Base-by-base conservation (phyloP, 2,113 vertebrate genomes). In the Catharus fuscescens region DNA sequence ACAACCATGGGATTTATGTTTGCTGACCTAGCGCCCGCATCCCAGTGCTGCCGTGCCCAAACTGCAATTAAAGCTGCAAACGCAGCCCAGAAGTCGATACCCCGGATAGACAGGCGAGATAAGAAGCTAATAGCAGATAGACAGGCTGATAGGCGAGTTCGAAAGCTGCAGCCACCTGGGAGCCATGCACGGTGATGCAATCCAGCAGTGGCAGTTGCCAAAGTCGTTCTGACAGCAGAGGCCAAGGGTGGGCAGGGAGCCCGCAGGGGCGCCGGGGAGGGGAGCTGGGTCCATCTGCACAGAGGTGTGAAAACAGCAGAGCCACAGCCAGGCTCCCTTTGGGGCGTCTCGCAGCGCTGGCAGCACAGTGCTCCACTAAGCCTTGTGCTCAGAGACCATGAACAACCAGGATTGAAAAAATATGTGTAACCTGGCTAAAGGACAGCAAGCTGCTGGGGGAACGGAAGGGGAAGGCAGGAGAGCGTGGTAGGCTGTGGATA, bases 81-180 rank as follows among this genome's bases (percentile, higher is more conserved):
- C 79, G 56, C 69, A 74, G 61, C 56, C 80, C 81, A 56, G 53
- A 64, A 93, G 93, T 72, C 4, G 4, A 67, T 79, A 85, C 23
- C 60, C 44, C 0, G 2, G 72, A 76, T 8, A 79, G 45, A 61
- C 23, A 38, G 57, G 73, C 53, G 29, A 88, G 72, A 81, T 53
- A 64, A 78, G 76, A 79, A 72, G 25, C 69, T 81, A 89, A 79
- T 32, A 89, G 23, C 83, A 80, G 89, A 91, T 9, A 83, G 90
- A 52, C 20, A 59, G 80, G 73, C 77, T 23, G 90, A 92, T 12
- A 77, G 71, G 71, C 2, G 3, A 80, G 78, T 77, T 90, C 57
- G 82, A 95, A 94, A 89, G 93, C 91, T 91, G 94, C 87, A 95
- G 89, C 87, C 96, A 97, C 95, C 92, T 88, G 91, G 81, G 74